phyloP scores from a whole-genome alignment of 2,888 invertebrate genomes.

The Cephus runcator region DNA sequence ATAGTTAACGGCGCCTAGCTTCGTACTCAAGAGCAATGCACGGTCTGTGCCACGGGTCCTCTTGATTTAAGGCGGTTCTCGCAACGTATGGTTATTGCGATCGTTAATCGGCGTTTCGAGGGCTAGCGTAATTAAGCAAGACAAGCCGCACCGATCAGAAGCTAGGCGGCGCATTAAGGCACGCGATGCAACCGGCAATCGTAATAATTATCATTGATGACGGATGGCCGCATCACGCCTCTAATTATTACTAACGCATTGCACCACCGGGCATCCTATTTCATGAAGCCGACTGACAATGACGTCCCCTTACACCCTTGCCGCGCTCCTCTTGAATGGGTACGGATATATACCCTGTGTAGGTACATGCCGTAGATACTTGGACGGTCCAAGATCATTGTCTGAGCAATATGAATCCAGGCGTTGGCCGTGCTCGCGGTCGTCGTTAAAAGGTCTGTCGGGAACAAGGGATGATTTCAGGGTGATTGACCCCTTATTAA shows the following conservation, averaged over 20 bases:
- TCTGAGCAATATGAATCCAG: not conserved
- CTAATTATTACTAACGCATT: slow-evolving; percentile 39
- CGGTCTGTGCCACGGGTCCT: slow-evolving; percentile 22
- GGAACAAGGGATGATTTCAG: slow-evolving; percentile 21
- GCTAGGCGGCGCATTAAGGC: slow-evolving; percentile 41
- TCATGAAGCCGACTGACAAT: not conserved
- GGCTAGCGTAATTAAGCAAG: slow-evolving; percentile 48
- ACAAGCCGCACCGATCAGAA: slow-evolving; percentile 33
- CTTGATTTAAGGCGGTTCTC: slow-evolving; percentile 48
- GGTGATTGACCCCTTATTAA: slow-evolving; percentile 35
- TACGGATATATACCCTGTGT: not conserved
- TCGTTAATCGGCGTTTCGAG: slow-evolving; percentile 52
- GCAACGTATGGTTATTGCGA: slow-evolving; percentile 44
- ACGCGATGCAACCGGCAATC: slow-evolving; percentile 45
- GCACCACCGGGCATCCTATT: not conserved
- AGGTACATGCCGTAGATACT: not conserved
- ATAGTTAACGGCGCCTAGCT: not conserved
- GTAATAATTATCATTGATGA: slow-evolving; percentile 54
- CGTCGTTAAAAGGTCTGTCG: not conserved
- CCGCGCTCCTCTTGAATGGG: not conserved
- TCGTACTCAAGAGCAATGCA: not conserved
- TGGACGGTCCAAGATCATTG: not conserved
- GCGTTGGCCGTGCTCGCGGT: not conserved
- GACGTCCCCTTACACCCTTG: not conserved
- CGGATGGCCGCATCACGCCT: slow-evolving; percentile 45